Conservation (phyloP, 2,888 invertebrate species). For the Chrysina gloriosa region DNA sequence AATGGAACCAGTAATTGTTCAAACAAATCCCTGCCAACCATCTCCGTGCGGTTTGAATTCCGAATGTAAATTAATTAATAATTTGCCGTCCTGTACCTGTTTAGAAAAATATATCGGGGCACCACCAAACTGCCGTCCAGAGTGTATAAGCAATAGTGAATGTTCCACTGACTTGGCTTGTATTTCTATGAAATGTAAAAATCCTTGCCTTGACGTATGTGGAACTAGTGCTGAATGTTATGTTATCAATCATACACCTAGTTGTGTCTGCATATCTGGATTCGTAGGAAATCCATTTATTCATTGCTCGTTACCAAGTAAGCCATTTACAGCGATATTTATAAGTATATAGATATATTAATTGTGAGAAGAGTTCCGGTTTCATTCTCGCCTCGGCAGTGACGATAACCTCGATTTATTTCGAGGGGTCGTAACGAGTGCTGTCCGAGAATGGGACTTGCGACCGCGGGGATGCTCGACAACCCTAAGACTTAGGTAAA, state of each 20-base stretch:
- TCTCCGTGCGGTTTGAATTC: conserved; percentile 79
- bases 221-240: conserved; percentile 79
- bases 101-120: conserved; percentile 71
- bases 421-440: too few species aligned
- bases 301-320: conserved; percentile 68
- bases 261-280: conserved; percentile 72
- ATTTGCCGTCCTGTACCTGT: conserved; percentile 73
- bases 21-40: conserved; percentile 73
- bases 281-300: conserved; percentile 75
- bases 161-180: conserved; percentile 78
- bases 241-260: conserved; percentile 79
- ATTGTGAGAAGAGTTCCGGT: background rate
- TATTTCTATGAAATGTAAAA: conserved; percentile 79
- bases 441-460: too few species aligned
- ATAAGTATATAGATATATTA: background rate
- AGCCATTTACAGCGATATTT: conserved; percentile 1
- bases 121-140: conserved; percentile 79
- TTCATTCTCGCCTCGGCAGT: too few species aligned
- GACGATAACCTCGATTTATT: too few species aligned
- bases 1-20: conserved; percentile 37
- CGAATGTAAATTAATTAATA: conserved; percentile 67
- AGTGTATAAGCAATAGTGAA: conserved; percentile 79
- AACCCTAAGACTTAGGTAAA: too few species aligned
- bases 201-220: conserved; percentile 81
- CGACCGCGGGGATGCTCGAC: too few species aligned